Base-by-base conservation (phyloP, 2,888 invertebrate species). In the Tubiluchus corallicola region DNA sequence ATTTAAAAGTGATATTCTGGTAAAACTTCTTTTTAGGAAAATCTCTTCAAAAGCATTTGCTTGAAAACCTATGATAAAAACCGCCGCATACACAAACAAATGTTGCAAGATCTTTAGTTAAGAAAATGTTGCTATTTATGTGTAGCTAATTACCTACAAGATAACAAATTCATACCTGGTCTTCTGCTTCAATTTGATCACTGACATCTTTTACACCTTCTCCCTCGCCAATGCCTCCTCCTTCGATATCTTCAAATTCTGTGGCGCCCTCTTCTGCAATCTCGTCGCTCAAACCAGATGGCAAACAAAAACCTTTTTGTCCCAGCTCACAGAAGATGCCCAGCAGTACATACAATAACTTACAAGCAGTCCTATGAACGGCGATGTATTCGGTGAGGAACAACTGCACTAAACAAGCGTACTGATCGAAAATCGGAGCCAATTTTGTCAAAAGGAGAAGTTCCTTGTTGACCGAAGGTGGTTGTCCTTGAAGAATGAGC, bases 161-260 rank as follows among this genome's bases (percentile, higher is more conserved):
- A n/a, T n/a, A n/a, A n/a, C n/a, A n/a, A n/a, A n/a, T n/a, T n/a
- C n/a, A n/a, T n/a, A 64, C 58, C 59, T 94, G 92, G 68, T 92
- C 92, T 51, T 67, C 64, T n/a, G 75, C 75, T 60, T 84, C 82
- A 43, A 92, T 83, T 58, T 77, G 77, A 47, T 96, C 92, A 0
- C 94, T 94, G 19, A 94, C 87, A 63, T 99, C 96, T 55, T 82
- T 85, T 52, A 82, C 77, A 1, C 90, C 90, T 66, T 80, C 78
- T 0, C 92, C 94, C 49, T 92, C 92, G 0, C 87, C 88, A 3
- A 94, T 68, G 0, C 94, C 94, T 59, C 83, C 79, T 3, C 85
- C 85, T 49, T 68, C 66, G 42, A 65, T 64, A 48, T 69, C 68
- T 52, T 66, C 62, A 50, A 69, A 65, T 48, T 68, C 60, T 4